Evolutionary conservation across 2,888 invertebrate genomes (phyloP), one percentile per base, ranked within the genome.

Genomic region (Perdita meconis): DNA sequence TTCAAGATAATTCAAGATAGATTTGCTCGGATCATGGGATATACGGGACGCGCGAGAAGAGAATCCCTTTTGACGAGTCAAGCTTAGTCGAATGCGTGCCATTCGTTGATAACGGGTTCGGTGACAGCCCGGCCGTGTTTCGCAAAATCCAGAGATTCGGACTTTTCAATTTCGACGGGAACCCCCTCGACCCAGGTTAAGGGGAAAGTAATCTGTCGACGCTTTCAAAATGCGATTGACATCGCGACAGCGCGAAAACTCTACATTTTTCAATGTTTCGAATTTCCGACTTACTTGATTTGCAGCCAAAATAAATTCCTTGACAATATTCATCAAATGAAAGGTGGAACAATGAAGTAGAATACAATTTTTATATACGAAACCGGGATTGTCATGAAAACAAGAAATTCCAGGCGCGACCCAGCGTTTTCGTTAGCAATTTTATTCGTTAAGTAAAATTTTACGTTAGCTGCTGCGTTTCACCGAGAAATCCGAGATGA

Each of bases 1-100:
- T 85, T 83, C 74, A 66, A 81, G 84, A 85, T 85, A 85, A 83
- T 86, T 81, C 78, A 81, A 81, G 86, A 86, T 81, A 85, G 83
- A 85, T 77, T 80, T 74, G 86, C 68, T 80, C 74, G 86, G 84
- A 86, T 86, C 84, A 86, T 63, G 81, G 86, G 86, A 84, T 85
- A 79, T 85, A 78, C 65, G 80, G 69, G 77, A 65, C 65, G 77
- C 38, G 64, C 74, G 76, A 16, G 65, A 63, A 64, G 79, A 51
- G 78, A 87, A 88, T 88, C 89, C 86, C 84, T 88, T 88, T 88
- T 86, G 89, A 89, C 82, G 83, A 83, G 86, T 82, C 76, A 78
- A 84, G 82, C 83, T 79, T 81, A 77, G 83, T 86, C 82, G 85
- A 87, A 84, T 84, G 87, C 83, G 88, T 87, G 88, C 86, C 85